Evolutionary conservation across 2,888 invertebrate species (phyloP).

Genomic region (Brenthis hecate): DNA sequence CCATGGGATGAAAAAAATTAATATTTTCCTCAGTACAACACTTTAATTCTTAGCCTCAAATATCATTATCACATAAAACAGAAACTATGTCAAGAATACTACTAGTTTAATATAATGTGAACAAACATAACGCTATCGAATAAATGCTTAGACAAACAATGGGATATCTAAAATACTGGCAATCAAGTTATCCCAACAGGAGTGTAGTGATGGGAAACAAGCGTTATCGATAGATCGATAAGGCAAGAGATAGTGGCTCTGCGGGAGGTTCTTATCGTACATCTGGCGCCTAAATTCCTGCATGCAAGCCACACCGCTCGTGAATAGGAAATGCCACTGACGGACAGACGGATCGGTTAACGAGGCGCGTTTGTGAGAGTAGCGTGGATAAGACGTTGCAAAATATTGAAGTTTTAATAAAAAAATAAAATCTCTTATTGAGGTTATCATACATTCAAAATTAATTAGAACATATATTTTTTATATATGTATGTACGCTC

Average conservation of each 20-base stretch:
- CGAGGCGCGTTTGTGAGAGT: constrained; percentile 27
- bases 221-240: constrained; percentile 57
- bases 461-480: no score
- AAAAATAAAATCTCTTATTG: neutral
- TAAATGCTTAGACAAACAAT: constrained; percentile 9
- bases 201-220: constrained; percentile 45
- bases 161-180: constrained; percentile 21
- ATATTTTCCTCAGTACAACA: no score
- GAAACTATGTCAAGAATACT: no score
- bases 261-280: constrained; percentile 58
- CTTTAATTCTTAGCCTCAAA: no score
- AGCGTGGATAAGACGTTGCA: constrained; percentile 41
- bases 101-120: no score
- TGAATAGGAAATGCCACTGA: constrained; percentile 50
- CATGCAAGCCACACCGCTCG: constrained; percentile 50
- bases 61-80: no score
- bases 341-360: constrained; percentile 45
- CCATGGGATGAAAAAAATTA: no score
- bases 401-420: neutral
- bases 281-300: constrained; percentile 78
- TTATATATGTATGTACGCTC: no score
- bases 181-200: constrained; percentile 32
- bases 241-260: constrained; percentile 45
- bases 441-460: no score
- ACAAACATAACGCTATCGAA: constrained; percentile 13